These are phyloP conservation scores for Platorchestia sp. DNA, from an alignment of 1,140 invertebrate species.

Conservation along the genomic window DNA sequence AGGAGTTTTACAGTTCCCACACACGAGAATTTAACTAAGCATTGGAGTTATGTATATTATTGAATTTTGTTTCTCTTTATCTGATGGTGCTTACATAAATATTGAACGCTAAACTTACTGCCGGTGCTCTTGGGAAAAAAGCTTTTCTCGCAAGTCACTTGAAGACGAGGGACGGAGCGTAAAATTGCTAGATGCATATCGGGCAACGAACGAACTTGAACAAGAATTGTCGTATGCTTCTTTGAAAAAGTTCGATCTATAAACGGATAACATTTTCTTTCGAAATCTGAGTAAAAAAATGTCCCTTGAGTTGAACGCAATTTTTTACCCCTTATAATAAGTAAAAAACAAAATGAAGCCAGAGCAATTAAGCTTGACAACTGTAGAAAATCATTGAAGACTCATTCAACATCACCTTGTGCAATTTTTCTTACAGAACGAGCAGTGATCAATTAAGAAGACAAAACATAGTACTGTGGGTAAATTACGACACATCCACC, in stretches of 20 bases:
- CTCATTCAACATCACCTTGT: background rate
- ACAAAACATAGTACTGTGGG: background rate
- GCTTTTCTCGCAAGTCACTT: background rate
- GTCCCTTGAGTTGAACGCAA: background rate
- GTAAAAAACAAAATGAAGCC: background rate
- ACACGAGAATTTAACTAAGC: background rate
- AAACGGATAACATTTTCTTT: background rate
- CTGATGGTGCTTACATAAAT: background rate
- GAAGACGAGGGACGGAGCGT: background rate
- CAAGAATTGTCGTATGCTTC: background rate
- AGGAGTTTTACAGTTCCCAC: background rate
- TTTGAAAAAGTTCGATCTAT: background rate
- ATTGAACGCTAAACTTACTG: background rate
- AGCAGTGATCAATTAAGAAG: background rate
- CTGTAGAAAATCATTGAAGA: background rate
- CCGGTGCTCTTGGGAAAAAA: background rate
- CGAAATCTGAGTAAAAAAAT: background rate
- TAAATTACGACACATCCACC: background rate
- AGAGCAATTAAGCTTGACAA: background rate
- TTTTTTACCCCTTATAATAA: background rate
- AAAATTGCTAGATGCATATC: background rate
- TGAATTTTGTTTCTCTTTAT: background rate
- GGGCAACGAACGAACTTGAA: background rate
- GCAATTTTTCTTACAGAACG: background rate
- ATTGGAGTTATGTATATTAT: background rate